Evolutionary conservation across 1,140 invertebrate genomes (phyloP), one percentile per base, ranked within the genome.

Genomic region (Bombyx mandarina): DNA sequence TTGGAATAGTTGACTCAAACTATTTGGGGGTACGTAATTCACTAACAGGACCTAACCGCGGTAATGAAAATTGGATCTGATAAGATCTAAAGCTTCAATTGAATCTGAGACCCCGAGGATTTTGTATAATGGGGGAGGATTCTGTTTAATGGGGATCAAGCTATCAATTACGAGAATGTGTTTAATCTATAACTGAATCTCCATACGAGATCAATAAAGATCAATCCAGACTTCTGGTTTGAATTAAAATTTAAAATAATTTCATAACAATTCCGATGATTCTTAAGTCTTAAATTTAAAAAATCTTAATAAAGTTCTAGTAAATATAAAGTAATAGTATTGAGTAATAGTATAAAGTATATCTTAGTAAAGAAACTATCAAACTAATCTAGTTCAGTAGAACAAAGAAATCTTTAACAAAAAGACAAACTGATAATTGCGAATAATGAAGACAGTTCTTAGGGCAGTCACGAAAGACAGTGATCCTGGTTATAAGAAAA

Each of bases 1-100:
- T 70, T 70, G 65, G 59, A 70, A 70, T 70, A 67, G 67, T 70
- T 69, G 45, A 52, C 48, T 57, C 51, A 57, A 68, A 59, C 57
- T 54, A 56, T 62, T 55, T 22, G 43, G 58, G 63, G 60, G 57
- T 58, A 61, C 35, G 57, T 58, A 63, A 60, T 60, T 62, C 54
- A 61, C 61, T 63, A 61, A 66, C 61, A 58, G 56, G 61, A 63
- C 60, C 64, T 65, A 69, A 69, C 61, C 54, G 56, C 62, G 57
- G 62, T 69, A 66, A 69, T 54, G 43, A 54, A 54, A 54, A 54
- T 54, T 54, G 53, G n/a, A 49, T 42, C 46, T 49, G 47, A 48
- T 56, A 56, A 49, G 45, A 49, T 56, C 45, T 56, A 26, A 56
- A 49, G 54, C 35, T 46, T 56, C 49, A 56, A 56, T 48, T 56